Evolutionary conservation across 2,113 vertebrate species (phyloP).

Genomic region (Phyllostomus hastatus): DNA sequence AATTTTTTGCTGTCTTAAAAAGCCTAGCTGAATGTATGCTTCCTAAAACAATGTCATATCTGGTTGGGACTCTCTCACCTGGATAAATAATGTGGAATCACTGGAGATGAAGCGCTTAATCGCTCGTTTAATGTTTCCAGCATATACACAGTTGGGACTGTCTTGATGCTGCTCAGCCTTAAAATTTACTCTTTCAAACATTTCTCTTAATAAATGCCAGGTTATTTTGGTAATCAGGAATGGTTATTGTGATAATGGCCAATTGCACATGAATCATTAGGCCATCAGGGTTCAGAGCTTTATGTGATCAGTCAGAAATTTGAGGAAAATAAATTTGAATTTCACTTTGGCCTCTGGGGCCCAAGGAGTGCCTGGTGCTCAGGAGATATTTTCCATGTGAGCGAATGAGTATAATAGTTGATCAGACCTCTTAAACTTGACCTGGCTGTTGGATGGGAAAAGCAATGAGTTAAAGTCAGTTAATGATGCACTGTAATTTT

Average conservation of each 20-base stretch:
- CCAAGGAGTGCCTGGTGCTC: background rate
- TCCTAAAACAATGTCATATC: background rate
- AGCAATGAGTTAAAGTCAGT: conserved; percentile 39
- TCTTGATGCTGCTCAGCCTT: conserved; percentile 46
- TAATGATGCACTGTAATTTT: conserved; percentile 14
- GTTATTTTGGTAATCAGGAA: conserved; percentile 35
- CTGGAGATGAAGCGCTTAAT: conserved; percentile 46
- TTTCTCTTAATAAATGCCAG: conserved; percentile 25
- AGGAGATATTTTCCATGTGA: conserved; percentile 37
- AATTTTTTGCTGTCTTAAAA: background rate
- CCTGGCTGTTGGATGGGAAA: conserved; percentile 25
- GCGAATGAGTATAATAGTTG: background rate
- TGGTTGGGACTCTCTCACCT: background rate
- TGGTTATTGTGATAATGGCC: conserved; percentile 20
- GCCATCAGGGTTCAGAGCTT: conserved; percentile 20
- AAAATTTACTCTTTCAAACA: conserved; percentile 50
- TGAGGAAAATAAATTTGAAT: conserved; percentile 50
- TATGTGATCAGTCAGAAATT: conserved; percentile 54
- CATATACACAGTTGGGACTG: conserved; percentile 34
- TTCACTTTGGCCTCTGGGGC: conserved; percentile 26
- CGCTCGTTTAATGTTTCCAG: conserved; percentile 53
- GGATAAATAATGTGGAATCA: conserved; percentile 30
- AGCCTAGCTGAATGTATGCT: conserved; percentile 4
- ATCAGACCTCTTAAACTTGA: conserved; percentile 40
- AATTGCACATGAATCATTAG: background rate